Evolutionary conservation across 2,888 invertebrate genomes (phyloP).

Genomic region (Heliothis peltigera): DNA sequence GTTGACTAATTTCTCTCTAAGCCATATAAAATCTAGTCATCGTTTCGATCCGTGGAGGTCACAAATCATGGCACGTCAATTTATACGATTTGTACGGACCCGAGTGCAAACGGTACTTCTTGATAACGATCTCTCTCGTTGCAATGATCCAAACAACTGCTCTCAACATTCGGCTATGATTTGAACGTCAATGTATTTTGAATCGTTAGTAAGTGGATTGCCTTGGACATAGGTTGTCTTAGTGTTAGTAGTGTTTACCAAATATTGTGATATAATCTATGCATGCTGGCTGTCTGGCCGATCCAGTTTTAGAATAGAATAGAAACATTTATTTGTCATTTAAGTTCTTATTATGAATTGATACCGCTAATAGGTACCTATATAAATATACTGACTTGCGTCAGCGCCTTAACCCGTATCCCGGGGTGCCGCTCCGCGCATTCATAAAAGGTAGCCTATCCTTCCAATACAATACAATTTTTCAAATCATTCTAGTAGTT

Average conservation of each 20-base stretch:
- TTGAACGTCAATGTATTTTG: not conserved
- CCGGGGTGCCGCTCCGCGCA: no score
- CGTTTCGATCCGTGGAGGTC: conserved; percentile 37
- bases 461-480: no score
- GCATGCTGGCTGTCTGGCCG: not conserved
- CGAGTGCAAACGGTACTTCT: conserved; percentile 37
- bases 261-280: not conserved
- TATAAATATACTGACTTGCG: no score
- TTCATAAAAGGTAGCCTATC: no score
- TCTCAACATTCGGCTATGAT: not conserved
- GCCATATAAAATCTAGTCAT: conserved; percentile 24
- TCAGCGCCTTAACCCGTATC: no score
- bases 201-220: not conserved
- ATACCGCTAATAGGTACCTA: no score
- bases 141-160: conserved; percentile 20
- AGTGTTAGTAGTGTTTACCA: not conserved
- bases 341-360: no score
- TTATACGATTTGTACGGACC: conserved; percentile 32
- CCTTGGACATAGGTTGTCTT: not conserved
- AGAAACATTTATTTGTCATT: no score
- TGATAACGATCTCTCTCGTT: conserved; percentile 45
- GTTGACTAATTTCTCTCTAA: not conserved
- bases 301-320: not conserved
- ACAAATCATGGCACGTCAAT: conserved; percentile 32
- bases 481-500: no score